phyloP scores from a whole-genome alignment of 2,797 vertebrate species.

The Euthynnus affinis region DNA sequence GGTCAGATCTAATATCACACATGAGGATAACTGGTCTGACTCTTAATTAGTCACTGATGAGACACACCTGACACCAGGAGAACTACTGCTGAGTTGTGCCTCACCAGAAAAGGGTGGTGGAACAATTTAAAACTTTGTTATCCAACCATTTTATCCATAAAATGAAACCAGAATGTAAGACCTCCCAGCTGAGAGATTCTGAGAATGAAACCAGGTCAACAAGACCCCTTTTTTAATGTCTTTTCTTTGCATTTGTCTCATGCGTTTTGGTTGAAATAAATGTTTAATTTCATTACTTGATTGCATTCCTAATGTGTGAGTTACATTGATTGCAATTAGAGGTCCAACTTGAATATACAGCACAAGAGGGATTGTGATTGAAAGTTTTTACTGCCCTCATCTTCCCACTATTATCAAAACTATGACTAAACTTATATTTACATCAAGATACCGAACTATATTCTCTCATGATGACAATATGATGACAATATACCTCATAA shows the following conservation, averaged over 20 bases:
- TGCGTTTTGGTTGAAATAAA: not conserved
- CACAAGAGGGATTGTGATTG: constrained; percentile 3
- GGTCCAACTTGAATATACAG: not conserved
- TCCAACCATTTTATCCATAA: not conserved
- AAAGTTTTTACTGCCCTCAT: not conserved
- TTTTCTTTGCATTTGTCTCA: not conserved
- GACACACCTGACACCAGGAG: too few species aligned
- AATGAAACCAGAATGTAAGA: not conserved
- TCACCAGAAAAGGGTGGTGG: too few species aligned
- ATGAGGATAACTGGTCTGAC: not conserved
- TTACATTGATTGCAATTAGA: constrained; percentile 37
- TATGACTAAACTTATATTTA: not conserved
- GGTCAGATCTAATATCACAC: too few species aligned
- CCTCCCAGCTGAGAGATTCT: not conserved
- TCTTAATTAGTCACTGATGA: too few species aligned
- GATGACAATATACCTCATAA: too few species aligned
- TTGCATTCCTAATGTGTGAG: not conserved
- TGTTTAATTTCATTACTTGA: constrained; percentile 4
- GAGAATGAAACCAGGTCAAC: not conserved
- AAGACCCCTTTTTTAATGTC: not conserved
- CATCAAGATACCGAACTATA: not conserved
- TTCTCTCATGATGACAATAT: not conserved
- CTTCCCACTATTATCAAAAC: not conserved
- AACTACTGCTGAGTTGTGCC: too few species aligned
- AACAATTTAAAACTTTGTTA: not conserved